Conservation (phyloP, 2,888 invertebrate species). For the Meloe dianella region DNA sequence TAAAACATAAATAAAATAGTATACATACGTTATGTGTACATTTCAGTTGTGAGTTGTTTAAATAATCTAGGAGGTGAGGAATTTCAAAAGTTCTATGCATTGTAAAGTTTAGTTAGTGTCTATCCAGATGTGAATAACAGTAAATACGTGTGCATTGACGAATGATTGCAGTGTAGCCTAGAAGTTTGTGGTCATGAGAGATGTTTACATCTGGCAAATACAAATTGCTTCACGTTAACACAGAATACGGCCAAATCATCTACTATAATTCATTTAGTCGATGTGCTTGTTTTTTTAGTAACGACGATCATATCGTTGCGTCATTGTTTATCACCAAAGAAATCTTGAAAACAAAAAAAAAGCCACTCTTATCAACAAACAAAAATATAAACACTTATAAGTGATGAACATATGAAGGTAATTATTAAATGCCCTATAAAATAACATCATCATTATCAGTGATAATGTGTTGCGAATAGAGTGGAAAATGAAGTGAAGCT, state of each 20-base stretch:
- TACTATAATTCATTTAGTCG: conserved; percentile 33
- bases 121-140: neutral
- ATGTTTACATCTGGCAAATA: conserved; percentile 34
- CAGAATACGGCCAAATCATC: conserved; percentile 25
- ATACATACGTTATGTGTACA: neutral
- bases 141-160: conserved; percentile 27
- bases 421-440: too few relatives aligned
- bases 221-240: conserved; percentile 35
- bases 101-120: conserved; percentile 19
- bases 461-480: too few relatives aligned
- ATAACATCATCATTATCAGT: too few relatives aligned
- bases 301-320: conserved; percentile 3
- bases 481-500: too few relatives aligned
- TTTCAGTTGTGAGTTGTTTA: too few relatives aligned
- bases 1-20: neutral
- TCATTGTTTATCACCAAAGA: neutral
- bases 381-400: neutral
- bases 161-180: conserved; percentile 28
- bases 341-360: neutral
- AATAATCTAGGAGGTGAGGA: conserved; percentile 6
- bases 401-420: too few relatives aligned
- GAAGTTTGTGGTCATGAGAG: conserved; percentile 34
- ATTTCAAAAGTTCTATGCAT: conserved; percentile 23
- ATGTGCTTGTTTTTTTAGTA: conserved; percentile 17
- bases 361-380: neutral